A percentile compares a stretch with the other conserved stretches of the same genome.
These are phyloP conservation scores for Hemicordylus capensis DNA, from an alignment of 2,113 vertebrate species.

Conservation along the genomic window DNA sequence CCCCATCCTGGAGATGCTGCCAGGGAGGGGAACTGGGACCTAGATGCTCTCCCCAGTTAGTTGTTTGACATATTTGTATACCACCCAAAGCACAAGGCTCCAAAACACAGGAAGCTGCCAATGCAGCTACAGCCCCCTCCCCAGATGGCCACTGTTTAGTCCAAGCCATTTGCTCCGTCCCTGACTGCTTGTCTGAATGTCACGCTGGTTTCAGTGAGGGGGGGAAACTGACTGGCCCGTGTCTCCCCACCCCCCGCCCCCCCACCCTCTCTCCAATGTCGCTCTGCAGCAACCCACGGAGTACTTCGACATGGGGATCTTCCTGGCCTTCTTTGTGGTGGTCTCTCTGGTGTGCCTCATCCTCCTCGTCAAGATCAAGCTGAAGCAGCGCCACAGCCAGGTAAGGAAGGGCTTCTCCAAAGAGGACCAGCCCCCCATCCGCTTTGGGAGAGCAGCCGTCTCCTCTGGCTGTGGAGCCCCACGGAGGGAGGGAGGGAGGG, in stretches of 20 bases:
- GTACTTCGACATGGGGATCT: conserved; percentile 99
- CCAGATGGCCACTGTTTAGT: no score
- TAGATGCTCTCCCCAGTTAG: no score
- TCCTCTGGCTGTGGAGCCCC: background rate
- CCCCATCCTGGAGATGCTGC: background rate
- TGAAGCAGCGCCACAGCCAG: conserved; percentile 97
- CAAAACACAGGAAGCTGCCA: no score
- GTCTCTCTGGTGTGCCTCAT: conserved; percentile 97
- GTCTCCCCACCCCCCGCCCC: background rate
- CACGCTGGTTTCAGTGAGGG: background rate
- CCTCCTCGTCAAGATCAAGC: conserved; percentile 98
- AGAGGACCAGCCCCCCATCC: background rate
- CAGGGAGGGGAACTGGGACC: no score
- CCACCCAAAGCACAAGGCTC: no score
- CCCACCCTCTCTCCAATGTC: conserved; percentile 30
- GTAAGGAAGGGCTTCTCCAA: conserved; percentile 66
- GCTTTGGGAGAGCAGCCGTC: background rate
- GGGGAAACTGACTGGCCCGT: background rate
- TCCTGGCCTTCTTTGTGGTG: conserved; percentile 97
- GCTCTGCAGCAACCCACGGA: conserved; percentile 91
- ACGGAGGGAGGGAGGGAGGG: no score
- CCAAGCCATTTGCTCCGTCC: no score
- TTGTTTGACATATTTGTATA: background rate
- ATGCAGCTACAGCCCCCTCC: no score
- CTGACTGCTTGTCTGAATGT: background rate